Conservation (phyloP, 2,888 invertebrate species). For the Sepiola atlantica region DNA sequence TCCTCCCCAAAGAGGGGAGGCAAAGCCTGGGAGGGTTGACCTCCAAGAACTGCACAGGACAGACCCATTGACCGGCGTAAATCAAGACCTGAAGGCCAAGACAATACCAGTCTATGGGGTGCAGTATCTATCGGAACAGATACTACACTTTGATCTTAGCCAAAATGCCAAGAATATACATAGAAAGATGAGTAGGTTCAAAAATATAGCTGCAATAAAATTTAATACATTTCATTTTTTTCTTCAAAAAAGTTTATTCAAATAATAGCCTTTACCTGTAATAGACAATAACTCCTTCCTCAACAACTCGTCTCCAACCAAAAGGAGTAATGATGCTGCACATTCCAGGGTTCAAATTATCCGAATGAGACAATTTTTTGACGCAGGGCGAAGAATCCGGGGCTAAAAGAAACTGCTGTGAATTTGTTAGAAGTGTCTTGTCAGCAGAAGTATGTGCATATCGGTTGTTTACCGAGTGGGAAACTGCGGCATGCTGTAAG, state of each 20-base stretch:
- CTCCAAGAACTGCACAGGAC: too few species aligned
- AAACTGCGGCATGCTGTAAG: background rate
- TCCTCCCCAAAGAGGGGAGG: too few species aligned
- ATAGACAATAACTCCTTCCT: slow-evolving; percentile 84
- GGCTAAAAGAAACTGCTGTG: slow-evolving; percentile 42
- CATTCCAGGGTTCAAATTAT: background rate
- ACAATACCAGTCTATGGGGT: too few species aligned
- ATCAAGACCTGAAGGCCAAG: too few species aligned
- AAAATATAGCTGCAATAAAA: background rate
- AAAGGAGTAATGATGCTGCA: slow-evolving; percentile 80
- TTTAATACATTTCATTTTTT: background rate
- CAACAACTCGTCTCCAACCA: slow-evolving; percentile 85
- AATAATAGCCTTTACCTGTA: slow-evolving; percentile 80
- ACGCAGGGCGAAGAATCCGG: slow-evolving; percentile 23
- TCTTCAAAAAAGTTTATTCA: background rate
- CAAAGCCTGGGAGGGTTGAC: too few species aligned
- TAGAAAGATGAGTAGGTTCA: background rate
- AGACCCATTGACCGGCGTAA: too few species aligned
- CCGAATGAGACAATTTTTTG: slow-evolving; percentile 17
- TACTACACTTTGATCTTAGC: too few species aligned
- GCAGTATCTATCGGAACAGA: too few species aligned
- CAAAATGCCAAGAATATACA: too few species aligned
- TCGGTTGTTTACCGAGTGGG: background rate
- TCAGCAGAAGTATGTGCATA: background rate
- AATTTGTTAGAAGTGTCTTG: background rate